These are phyloP conservation scores for Eueremaeus valkanovi DNA, from an alignment of 2,888 invertebrate species.

Conservation along the genomic window DNA sequence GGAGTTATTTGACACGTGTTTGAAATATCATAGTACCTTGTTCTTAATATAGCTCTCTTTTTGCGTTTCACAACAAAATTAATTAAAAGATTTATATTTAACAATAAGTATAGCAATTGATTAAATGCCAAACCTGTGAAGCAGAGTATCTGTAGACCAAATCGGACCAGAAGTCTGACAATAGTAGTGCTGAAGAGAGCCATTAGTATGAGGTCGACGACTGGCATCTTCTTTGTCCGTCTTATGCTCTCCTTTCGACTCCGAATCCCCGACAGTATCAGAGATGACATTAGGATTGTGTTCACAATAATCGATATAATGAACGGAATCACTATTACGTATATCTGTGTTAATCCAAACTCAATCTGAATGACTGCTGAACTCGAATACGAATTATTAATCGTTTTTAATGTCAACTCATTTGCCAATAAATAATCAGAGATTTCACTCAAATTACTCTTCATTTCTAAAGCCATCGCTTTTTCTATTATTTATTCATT, in stretches of 20 bases:
- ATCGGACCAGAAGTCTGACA: not conserved
- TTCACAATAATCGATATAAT: not conserved
- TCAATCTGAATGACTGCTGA: not conserved
- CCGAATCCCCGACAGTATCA: not conserved
- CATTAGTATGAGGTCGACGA: conserved; percentile 7
- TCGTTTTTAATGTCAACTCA: too few relatives aligned
- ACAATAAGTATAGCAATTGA: too few relatives aligned
- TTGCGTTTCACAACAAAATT: too few relatives aligned
- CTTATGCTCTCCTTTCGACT: not conserved
- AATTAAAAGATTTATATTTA: too few relatives aligned
- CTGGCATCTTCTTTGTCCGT: not conserved
- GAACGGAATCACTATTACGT: not conserved
- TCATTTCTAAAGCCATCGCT: too few relatives aligned
- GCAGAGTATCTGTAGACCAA: conserved; percentile 11
- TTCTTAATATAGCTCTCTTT: too few relatives aligned
- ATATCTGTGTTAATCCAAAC: not conserved
- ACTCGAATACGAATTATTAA: not conserved
- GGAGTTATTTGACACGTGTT: too few relatives aligned
- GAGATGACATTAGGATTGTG: not conserved
- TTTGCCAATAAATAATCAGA: too few relatives aligned
- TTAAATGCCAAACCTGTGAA: too few relatives aligned
- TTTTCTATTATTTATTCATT: too few relatives aligned
- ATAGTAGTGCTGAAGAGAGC: not conserved
- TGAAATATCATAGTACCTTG: too few relatives aligned
- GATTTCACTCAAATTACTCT: too few relatives aligned